Evolutionary conservation across 23 tunicate genomes (phyloP).

Genomic region (Oikopleura dioica): DNA sequence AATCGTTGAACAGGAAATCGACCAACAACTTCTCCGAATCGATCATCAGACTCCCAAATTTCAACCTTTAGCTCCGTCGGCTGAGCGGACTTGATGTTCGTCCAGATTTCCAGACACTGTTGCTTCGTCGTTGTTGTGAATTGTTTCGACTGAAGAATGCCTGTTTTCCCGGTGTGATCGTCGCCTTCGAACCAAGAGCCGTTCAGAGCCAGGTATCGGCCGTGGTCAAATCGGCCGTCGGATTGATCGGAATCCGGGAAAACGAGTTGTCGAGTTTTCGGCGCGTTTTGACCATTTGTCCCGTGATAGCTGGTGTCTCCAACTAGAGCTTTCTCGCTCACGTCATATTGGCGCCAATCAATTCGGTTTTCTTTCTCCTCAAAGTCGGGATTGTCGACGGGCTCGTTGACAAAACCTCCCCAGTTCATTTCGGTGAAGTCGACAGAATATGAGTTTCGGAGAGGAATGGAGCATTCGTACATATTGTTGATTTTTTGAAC

Average conservation of each 20-base stretch:
- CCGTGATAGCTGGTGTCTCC: background rate
- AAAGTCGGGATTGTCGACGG: background rate
- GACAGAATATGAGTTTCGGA: background rate
- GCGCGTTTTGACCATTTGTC: too few relatives aligned
- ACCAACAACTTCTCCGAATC: background rate
- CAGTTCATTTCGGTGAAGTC: slow-evolving; percentile 1
- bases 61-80: background rate
- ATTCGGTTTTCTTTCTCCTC: background rate
- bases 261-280: too few relatives aligned
- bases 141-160: background rate
- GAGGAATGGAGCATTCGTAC: background rate
- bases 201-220: background rate
- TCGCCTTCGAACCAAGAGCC: background rate
- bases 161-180: background rate
- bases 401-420: slow-evolving; percentile 6
- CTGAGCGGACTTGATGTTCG: background rate
- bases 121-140: background rate
- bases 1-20: slow-evolving; percentile 9
- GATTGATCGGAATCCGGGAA: slow-evolving; percentile 2
- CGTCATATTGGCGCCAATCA: slow-evolving; percentile 3
- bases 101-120: slow-evolving; percentile 5
- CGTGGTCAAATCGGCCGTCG: background rate
- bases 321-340: background rate
- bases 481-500: slow-evolving; percentile 3
- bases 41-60: slow-evolving; percentile 8